Evolutionary conservation across 1,140 invertebrate species (phyloP).

Genomic region (Helicorthomorpha holstii): DNA sequence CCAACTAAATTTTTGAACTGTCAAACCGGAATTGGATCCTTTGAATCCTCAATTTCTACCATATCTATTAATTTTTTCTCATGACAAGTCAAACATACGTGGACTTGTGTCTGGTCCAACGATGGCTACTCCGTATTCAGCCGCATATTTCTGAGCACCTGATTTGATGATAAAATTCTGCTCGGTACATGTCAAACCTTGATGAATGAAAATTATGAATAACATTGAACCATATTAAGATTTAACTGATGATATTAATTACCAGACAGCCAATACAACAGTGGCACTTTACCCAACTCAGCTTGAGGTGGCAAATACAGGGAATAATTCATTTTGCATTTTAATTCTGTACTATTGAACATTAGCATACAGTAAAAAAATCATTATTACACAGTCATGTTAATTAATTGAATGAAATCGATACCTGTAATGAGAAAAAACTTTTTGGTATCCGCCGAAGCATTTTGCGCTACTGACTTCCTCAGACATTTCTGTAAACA

Average conservation of each 20-base stretch:
- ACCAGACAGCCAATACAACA: conserved; percentile 84
- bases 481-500: too few relatives aligned
- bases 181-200: conserved; percentile 79
- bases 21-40: too few relatives aligned
- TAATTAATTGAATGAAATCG: neutral
- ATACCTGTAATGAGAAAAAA: conserved; percentile 64
- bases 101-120: conserved; percentile 94
- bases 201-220: conserved; percentile 1
- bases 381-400: neutral
- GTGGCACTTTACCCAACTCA: conserved; percentile 50
- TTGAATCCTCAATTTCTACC: too few relatives aligned
- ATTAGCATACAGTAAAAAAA: neutral
- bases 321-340: conserved; percentile 86
- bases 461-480: too few relatives aligned
- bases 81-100: conserved; percentile 30
- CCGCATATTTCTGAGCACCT: conserved; percentile 73
- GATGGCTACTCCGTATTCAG: conserved; percentile 62
- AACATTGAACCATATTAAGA: conserved; percentile 1
- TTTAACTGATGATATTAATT: conserved; percentile 1
- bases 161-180: conserved; percentile 93
- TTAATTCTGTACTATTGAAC: conserved; percentile 45
- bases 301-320: conserved; percentile 67
- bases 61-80: too few relatives aligned
- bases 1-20: neutral
- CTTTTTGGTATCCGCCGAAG: conserved; percentile 68